phyloP scores from a whole-genome alignment of 2,113 vertebrate genomes.

The Pampusana beccarii region DNA sequence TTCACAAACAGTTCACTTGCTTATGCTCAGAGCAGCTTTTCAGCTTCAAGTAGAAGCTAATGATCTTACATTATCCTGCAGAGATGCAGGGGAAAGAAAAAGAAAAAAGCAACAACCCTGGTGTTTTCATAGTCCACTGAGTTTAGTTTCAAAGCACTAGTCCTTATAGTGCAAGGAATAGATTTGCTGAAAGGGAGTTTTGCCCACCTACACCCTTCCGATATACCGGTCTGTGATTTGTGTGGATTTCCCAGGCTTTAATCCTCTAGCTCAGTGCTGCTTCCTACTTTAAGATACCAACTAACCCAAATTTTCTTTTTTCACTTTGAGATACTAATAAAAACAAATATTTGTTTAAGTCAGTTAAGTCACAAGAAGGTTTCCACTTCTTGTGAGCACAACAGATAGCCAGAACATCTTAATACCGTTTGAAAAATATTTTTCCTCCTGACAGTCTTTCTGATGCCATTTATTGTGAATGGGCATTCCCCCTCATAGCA shows the following conservation, averaged over 20 bases:
- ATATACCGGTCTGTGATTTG: neutral
- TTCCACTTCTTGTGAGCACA: neutral
- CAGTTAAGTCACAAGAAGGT: neutral
- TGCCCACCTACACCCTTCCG: neutral
- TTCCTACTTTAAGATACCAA: neutral
- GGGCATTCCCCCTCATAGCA: neutral
- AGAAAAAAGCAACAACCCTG: neutral
- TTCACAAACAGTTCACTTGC: neutral
- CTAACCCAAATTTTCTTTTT: neutral
- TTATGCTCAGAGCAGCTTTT: neutral
- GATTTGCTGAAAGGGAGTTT: neutral
- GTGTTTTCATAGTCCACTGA: neutral
- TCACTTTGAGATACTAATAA: neutral
- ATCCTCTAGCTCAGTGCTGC: neutral
- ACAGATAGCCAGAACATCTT: neutral
- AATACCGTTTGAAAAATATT: neutral
- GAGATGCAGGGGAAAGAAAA: neutral
- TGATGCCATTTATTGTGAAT: neutral
- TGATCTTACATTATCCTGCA: neutral
- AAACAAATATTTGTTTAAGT: neutral
- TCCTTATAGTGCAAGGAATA: neutral
- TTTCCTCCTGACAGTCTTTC: neutral
- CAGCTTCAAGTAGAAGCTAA: neutral
- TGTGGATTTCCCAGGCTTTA: neutral
- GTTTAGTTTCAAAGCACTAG: slow-evolving; percentile 6